These are phyloP conservation scores for Fulmarus glacialis DNA, from an alignment of 2,113 vertebrate species.

Conservation along the genomic window DNA sequence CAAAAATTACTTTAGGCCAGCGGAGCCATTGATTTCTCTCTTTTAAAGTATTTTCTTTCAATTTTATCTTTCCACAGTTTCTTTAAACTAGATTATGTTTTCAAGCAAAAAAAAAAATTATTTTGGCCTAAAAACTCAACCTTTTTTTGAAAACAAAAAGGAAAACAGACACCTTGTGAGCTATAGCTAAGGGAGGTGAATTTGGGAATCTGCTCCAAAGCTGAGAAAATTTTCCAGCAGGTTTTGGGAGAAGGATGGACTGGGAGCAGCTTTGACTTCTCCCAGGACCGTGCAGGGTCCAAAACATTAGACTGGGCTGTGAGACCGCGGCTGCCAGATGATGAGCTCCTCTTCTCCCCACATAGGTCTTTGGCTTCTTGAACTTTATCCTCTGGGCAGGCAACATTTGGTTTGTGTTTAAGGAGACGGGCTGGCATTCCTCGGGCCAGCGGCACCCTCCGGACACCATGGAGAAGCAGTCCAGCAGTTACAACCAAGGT, in stretches of 20 bases:
- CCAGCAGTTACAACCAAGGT: conserved; percentile 85
- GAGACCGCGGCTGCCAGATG: neutral
- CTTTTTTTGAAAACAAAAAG: neutral
- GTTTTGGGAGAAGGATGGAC: neutral
- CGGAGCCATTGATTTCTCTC: neutral
- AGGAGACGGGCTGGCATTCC: conserved; percentile 97
- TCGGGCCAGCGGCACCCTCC: conserved; percentile 81
- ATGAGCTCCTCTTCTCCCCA: conserved; percentile 18
- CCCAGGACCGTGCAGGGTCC: rapidly evolving
- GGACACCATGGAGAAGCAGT: conserved; percentile 86
- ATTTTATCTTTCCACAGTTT: neutral
- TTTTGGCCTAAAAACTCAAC: neutral
- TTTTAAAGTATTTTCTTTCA: neutral
- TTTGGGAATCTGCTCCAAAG: neutral
- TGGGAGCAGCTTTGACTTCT: neutral
- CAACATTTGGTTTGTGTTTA: conserved; percentile 99
- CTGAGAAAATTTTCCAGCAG: neutral
- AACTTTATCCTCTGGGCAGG: conserved; percentile 99
- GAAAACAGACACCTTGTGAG: neutral
- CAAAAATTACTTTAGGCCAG: neutral
- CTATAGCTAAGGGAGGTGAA: neutral
- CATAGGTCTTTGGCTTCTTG: conserved; percentile 94
- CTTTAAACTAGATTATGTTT: neutral
- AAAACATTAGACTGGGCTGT: rapidly evolving
- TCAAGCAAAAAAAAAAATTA: neutral